Base-by-base conservation (phyloP, 2,113 vertebrate genomes). In the Pedionomus torquatus region DNA sequence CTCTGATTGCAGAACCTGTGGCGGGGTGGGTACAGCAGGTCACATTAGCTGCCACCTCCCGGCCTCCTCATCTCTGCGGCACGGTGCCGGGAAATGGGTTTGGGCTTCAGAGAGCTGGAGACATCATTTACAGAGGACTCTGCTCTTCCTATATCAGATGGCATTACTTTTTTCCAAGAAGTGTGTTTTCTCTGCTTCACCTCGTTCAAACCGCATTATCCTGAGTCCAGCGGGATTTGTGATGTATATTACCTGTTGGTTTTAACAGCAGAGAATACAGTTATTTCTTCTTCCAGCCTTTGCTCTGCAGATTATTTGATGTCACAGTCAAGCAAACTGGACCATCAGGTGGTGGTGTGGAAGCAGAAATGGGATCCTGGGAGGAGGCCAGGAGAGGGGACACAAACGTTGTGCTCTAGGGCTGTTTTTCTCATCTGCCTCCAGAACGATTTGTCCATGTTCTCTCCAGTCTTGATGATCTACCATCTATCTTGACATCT, bases 61-160 rank as follows among this genome's bases (percentile, higher is more conserved):
- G 25, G 21, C 71, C 49, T 5, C 2, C 89, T 43, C 49, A 25
- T 18, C 64, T 23, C 52, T 2, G 4, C 7, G 4, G 1, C 30
- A 1, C 13, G 4, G 20, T 14, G 0, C 2, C 4, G 14, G 63
- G 80, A 35, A 57, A 15, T 2, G 20, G 1, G n/a, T 54, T 3
- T 5, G 14, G 61, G 2, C 49, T 60, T 31, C 44, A 49, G 24
- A 6, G 2, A 18, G 35, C 1, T 31, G 26, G 9, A 55, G n/a
- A 10, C 8, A 24, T 4, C 17, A 39, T 52, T 9, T 3, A 44
- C 21, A 65, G 58, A 37, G 13, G 26, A 0, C 63, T n/a, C 39
- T 21, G 44, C 57, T 57, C 58, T 23, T 41, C 19, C 58, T n/a
- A 1, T 6, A 77, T 19, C 68, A 10, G 44, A 17, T 3, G 26